These are phyloP conservation scores for Lasioglossum oenotherae DNA, from an alignment of 2,888 invertebrate genomes.

Conservation along the genomic window DNA sequence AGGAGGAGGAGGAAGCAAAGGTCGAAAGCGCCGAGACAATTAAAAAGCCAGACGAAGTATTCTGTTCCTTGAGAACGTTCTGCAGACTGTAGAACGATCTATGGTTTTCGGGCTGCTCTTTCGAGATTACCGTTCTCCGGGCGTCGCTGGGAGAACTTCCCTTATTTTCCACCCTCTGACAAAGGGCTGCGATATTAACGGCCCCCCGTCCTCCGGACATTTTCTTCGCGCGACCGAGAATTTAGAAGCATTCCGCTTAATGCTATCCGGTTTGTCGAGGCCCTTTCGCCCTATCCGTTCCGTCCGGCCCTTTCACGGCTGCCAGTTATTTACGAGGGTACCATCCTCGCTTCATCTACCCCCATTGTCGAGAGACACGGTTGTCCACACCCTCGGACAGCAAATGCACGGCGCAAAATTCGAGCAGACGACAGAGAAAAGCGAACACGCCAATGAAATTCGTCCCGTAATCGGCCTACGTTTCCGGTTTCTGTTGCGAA, in stretches of 20 bases:
- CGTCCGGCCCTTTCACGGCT: slow-evolving; percentile 9
- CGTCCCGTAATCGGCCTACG: neutral
- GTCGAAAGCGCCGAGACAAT: neutral
- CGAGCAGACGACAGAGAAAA: neutral
- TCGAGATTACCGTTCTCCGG: neutral
- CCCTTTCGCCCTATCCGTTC: slow-evolving; percentile 17
- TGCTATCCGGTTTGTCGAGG: neutral
- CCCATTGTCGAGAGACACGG: neutral
- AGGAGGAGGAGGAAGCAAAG: neutral
- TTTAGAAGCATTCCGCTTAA: neutral
- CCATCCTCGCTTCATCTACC: slow-evolving; percentile 31
- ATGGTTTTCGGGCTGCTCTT: neutral
- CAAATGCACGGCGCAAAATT: slow-evolving; percentile 25
- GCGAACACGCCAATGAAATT: neutral
- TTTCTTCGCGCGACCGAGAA: neutral
- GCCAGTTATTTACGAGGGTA: slow-evolving; percentile 15
- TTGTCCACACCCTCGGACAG: neutral
- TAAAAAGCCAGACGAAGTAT: neutral
- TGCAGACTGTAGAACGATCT: neutral
- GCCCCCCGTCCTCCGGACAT: neutral
- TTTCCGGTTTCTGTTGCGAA: neutral
- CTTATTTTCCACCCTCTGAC: neutral
- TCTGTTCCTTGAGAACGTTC: neutral
- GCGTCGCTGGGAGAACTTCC: neutral
- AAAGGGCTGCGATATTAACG: slow-evolving; percentile 6